Evolutionary conservation across 2,797 vertebrate species (phyloP).

Genomic region (Enteromius anoplus): DNA sequence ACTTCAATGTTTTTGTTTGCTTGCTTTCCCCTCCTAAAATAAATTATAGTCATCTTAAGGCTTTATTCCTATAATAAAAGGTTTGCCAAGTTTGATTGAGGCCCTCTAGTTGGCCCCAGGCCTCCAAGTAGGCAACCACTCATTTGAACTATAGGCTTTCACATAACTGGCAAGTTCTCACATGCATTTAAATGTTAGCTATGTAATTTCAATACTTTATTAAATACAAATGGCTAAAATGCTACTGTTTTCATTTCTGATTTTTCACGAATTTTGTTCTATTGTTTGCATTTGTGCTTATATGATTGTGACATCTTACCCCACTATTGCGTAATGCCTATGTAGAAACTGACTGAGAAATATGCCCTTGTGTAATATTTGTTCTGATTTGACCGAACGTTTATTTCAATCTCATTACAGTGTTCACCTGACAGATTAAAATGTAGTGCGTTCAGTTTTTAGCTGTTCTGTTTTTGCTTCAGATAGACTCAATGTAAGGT

Average conservation of each 20-base stretch:
- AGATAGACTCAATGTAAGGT: constrained; percentile 19
- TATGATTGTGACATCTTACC: neutral
- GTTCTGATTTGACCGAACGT: neutral
- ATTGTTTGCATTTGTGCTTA: neutral
- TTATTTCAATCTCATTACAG: neutral
- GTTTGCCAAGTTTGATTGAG: neutral
- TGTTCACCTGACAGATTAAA: neutral
- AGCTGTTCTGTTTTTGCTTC: neutral
- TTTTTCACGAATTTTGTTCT: neutral
- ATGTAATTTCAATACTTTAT: neutral
- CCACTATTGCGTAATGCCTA: neutral
- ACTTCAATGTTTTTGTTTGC: neutral
- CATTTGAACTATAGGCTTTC: neutral
- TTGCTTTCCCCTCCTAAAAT: neutral
- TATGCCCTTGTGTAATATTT: neutral
- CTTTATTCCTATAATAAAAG: too few relatives aligned
- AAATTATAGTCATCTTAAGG: neutral
- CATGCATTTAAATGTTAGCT: neutral
- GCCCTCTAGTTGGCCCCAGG: neutral
- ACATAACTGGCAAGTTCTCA: neutral
- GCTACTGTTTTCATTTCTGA: neutral
- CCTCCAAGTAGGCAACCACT: neutral
- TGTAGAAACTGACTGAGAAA: neutral
- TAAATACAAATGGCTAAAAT: neutral
- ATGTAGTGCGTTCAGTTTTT: neutral